A percentile compares a stretch with the other conserved stretches of the same genome.
phyloP scores from a whole-genome alignment of 2,113 vertebrate genomes.

The Notechis scutatus region DNA sequence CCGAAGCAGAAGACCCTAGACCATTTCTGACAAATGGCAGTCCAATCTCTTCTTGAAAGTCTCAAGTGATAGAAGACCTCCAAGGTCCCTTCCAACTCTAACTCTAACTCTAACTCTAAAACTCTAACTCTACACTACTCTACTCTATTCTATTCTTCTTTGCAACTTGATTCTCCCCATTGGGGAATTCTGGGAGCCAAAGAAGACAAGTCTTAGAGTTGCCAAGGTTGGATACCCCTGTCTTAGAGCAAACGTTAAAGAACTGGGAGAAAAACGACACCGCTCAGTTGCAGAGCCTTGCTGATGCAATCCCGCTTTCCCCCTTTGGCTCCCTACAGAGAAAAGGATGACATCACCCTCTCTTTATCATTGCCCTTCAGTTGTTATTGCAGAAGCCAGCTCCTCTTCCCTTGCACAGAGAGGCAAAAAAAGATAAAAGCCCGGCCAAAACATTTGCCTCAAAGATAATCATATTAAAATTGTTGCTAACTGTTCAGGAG shows the following conservation, averaged over 20 bases:
- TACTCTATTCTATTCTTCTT: no score
- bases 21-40: no score
- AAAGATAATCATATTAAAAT: not conserved
- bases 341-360: not conserved
- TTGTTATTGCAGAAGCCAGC: not conserved
- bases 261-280: not conserved
- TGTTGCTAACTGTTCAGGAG: not conserved
- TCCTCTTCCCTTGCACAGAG: not conserved
- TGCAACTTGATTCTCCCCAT: not conserved
- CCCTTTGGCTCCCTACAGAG: not conserved
- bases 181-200: not conserved
- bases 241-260: not conserved
- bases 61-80: no score
- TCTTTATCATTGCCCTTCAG: not conserved
- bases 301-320: not conserved
- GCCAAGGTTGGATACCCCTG: no score
- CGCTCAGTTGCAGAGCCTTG: not conserved
- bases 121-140: no score
- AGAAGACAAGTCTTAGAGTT: not conserved
- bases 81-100: no score
- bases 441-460: not conserved
- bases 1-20: no score
- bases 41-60: no score
- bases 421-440: not conserved
- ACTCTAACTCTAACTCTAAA: no score